Percentiles rank a stretch among this genome's conserved stretches.
Conservation (phyloP, 2,113 vertebrate species). For the Cinclus mexicanus region DNA sequence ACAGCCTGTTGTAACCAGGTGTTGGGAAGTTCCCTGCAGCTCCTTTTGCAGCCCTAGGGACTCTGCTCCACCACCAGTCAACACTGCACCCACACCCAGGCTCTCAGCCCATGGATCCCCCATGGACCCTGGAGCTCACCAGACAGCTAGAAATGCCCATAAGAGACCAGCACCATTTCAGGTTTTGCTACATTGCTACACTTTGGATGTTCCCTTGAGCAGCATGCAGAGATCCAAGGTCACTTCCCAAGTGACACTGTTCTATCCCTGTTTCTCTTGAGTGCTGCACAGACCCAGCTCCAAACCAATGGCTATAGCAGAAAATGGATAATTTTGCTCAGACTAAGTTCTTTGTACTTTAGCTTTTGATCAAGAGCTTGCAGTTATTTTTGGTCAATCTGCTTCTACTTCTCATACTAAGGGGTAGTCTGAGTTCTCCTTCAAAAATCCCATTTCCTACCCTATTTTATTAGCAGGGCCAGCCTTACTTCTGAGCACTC, state of each 20-base stretch:
- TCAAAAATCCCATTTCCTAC: background rate
- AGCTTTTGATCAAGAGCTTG: slow-evolving; percentile 20
- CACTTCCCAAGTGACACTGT: background rate
- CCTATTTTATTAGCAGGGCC: background rate
- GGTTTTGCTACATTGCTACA: background rate
- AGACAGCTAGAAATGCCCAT: background rate
- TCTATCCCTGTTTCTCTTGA: background rate
- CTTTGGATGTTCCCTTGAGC: background rate
- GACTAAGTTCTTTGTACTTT: slow-evolving; percentile 2
- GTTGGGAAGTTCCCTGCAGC: background rate
- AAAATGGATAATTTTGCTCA: background rate
- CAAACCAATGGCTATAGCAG: background rate
- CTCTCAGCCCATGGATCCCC: background rate
- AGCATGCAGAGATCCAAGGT: background rate
- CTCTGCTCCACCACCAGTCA: background rate
- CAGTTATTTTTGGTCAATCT: slow-evolving; percentile 26
- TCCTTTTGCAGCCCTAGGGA: background rate
- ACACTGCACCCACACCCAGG: background rate
- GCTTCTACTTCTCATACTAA: background rate
- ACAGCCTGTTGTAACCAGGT: rapidly evolving
- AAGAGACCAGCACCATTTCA: rapidly evolving
- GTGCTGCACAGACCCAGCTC: background rate
- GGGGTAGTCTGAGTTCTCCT: background rate
- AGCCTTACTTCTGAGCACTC: background rate
- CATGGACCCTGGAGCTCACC: background rate